Evolutionary conservation across 2,888 invertebrate genomes (phyloP), one percentile per base, ranked within the genome.

Genomic region (Julus scanicus): DNA sequence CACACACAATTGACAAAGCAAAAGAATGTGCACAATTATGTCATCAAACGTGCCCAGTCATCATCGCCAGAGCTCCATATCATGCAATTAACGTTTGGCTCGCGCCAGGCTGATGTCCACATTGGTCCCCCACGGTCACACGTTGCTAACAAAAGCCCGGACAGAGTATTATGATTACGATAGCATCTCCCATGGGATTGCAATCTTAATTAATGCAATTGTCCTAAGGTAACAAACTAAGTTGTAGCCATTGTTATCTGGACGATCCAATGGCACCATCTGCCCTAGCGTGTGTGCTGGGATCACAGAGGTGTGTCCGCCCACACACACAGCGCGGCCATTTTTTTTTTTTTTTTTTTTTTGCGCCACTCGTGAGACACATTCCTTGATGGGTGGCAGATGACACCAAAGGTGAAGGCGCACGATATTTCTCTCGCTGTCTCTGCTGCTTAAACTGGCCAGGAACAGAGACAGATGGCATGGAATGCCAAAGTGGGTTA

Each of bases 331-430:
- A 29, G 80, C 80, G 80, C 29, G 80, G 80, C 37, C 11, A 80
- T 80, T 80, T 80, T 80, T 80, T 80, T 29, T 29, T 29, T 29
- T 29, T 29, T 29, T 29, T 29, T 29, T 29, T 29, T 29, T 29
- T 29, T 29, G 29, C 1, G 80, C 80, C 37, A 80, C 80, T 85
- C 20, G 40, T 85, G 85, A 85, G 85, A 44, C 49, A 85, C 85
- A 85, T 85, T 85, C 85, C 85, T 85, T 44, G 49, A 85, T 85
- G 85, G 85, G 85, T 85, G 85, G 85, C 85, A 85, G 85, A 85
- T 85, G 85, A 85, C 85, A 85, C 85, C 85, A 44, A 15, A 85
- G 85, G 85, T 85, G 85, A 85, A 85, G 49, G 44, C 44, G 17
- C 49, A n/a, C 49, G 9, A 44, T 49, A 85, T 49, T 48, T 85